Base-by-base conservation (phyloP, 1,140 invertebrate genomes). In the Halesus radiatus region DNA sequence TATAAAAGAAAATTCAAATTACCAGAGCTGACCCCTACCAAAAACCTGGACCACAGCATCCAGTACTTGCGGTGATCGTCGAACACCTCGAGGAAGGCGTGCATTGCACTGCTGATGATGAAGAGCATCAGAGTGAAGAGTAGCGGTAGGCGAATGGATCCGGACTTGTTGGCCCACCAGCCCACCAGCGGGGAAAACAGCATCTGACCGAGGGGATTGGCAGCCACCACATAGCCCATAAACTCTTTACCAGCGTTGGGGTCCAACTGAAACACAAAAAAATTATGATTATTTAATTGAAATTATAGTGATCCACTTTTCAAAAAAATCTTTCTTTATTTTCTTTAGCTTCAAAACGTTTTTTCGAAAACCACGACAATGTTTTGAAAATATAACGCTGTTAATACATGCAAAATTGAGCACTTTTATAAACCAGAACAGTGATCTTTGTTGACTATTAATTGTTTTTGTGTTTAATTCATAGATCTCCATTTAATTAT, bases 21-120 rank as follows among this genome's bases (percentile, higher is more conserved):
- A 96, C 95, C 96, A 84, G 96, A 96, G 86, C 96, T 96, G 75
- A 97, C 92, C 32, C 96, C 97, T 64, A 97, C 94, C 3, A 97
- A 88, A 84, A 96, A 95, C 80, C 97, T 90, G 0, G 96, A 92
- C 29, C 88, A 86, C 20, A 97, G 85, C 93, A 98, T 95, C 89
- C 92, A 94, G 84, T 92, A 91, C 84, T 93, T 93, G 1, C 92
- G 87, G 84, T 92, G 83, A 22, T 89, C 86, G 1, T 87, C 84
- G 52, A 94, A 89, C 26, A 93, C 85, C 86, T 96, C 94, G 37
- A 98, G 88, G 23, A 93, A 90, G n/a, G 95, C 95, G 86, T 98
- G 98, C 73, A 95, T 87, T 3, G 89, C 90, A 84, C 95, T 97
- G n/a, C 96, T 92, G 1, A 93, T 15, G 26, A 93, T 93, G 86